phyloP scores from a whole-genome alignment of 30 jellyfish, hydroid and myxozoan species.

The Catostylus mosaicus region DNA sequence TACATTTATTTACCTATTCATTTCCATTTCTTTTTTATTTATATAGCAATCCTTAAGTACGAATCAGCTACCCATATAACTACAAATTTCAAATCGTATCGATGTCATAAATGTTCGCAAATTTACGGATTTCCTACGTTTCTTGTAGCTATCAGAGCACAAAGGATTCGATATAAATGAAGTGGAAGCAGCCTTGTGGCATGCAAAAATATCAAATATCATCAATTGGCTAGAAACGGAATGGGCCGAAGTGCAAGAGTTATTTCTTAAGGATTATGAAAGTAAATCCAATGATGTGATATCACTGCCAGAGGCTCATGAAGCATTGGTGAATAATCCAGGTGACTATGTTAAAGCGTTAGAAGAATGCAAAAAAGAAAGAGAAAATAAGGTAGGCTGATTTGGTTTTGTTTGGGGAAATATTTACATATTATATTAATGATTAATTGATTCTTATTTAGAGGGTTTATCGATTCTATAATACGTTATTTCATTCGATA shows the following conservation, averaged over 20 bases:
- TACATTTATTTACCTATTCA: too few relatives aligned
- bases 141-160: conserved; percentile 30
- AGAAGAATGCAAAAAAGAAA: not conserved
- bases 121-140: not conserved
- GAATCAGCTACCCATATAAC: too few relatives aligned
- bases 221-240: conserved; percentile 16
- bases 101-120: too few relatives aligned
- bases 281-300: not conserved
- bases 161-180: conserved; percentile 29
- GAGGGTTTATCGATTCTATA: too few relatives aligned
- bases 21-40: too few relatives aligned
- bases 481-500: too few relatives aligned
- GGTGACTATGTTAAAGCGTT: not conserved
- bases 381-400: not conserved
- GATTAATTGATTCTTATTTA: too few relatives aligned
- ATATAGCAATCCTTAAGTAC: too few relatives aligned
- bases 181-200: conserved; percentile 23
- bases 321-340: not conserved
- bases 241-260: conserved; percentile 13
- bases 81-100: too few relatives aligned
- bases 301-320: conserved; percentile 21
- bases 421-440: too few relatives aligned
- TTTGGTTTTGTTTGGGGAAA: not conserved
- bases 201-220: not conserved
- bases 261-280: conserved; percentile 6